phyloP scores from a whole-genome alignment of 2,113 vertebrate genomes.

The Heptranchias perlo region DNA sequence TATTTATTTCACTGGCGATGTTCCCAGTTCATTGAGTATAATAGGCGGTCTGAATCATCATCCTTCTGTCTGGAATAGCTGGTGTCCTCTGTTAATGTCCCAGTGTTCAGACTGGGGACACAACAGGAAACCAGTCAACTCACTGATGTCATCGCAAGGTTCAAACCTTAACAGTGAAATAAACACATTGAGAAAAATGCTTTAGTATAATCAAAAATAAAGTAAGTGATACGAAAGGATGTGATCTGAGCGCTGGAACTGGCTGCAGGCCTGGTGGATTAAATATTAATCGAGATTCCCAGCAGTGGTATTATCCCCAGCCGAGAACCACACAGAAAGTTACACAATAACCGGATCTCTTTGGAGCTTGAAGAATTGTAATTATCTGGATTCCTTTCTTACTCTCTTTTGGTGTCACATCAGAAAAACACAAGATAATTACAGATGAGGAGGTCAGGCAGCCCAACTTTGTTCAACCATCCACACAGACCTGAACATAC shows the following conservation, averaged over 20 bases:
- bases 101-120: background rate
- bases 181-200: background rate
- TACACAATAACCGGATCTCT: background rate
- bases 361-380: background rate
- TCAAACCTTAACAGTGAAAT: background rate
- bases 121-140: background rate
- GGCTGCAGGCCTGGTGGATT: background rate
- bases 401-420: background rate
- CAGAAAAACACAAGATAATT: background rate
- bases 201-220: background rate
- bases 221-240: background rate
- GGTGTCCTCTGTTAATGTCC: background rate
- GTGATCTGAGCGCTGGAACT: background rate
- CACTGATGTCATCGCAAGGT: background rate
- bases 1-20: background rate
- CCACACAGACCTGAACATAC: too few species aligned
- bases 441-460: background rate
- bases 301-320: background rate
- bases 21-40: background rate
- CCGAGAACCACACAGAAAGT: background rate
- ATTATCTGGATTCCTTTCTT: background rate
- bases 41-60: background rate
- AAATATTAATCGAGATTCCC: background rate
- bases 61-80: background rate
- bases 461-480: too few species aligned